These are phyloP conservation scores for Diploptera punctata DNA, from an alignment of 2,888 invertebrate species.

Conservation along the genomic window DNA sequence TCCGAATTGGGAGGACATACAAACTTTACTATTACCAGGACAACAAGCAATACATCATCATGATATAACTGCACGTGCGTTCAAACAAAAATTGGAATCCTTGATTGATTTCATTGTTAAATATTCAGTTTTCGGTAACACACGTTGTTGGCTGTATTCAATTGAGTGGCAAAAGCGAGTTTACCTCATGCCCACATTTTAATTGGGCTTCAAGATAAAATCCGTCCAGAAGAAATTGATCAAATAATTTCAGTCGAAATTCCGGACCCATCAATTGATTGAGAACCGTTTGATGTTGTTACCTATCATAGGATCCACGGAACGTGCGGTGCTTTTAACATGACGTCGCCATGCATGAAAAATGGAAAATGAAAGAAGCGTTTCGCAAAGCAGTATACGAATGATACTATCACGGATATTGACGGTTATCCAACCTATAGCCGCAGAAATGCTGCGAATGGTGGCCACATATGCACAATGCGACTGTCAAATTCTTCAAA, in stretches of 20 bases:
- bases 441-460: conserved; percentile 46
- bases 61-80: conserved; percentile 11
- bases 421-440: conserved; percentile 52
- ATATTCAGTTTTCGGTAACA: neutral
- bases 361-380: conserved; percentile 34
- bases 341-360: conserved; percentile 48
- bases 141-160: too few species aligned
- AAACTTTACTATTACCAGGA: conserved; percentile 1
- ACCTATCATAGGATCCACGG: conserved; percentile 54
- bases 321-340: conserved; percentile 50
- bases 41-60: conserved; percentile 4
- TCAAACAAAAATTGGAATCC: conserved; percentile 27
- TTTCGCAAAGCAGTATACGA: conserved; percentile 21
- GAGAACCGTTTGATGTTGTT: conserved; percentile 48
- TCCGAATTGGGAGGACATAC: neutral
- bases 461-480: conserved; percentile 39
- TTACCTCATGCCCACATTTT: neutral
- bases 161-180: too few species aligned
- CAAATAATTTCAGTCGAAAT: conserved; percentile 44
- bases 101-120: neutral
- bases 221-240: neutral
- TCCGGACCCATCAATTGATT: conserved; percentile 47
- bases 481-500: conserved; percentile 4
- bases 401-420: conserved; percentile 49
- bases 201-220: neutral